phyloP scores from a whole-genome alignment of 2,113 vertebrate species.

The Nothobranchius kuhntae region DNA sequence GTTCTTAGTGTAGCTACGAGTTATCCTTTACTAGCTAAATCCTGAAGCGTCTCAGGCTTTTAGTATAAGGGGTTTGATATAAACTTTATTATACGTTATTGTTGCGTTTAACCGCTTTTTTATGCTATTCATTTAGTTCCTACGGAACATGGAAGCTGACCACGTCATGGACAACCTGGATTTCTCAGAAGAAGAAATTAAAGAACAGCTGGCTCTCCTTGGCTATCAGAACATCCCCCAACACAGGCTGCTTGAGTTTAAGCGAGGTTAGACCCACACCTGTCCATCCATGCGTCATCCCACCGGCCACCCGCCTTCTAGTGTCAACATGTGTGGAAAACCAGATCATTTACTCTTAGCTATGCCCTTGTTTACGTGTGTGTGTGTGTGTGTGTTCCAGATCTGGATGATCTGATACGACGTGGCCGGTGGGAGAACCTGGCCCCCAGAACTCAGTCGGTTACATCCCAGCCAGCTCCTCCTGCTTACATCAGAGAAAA shows the following conservation, averaged over 20 bases:
- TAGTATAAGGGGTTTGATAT: too few species aligned
- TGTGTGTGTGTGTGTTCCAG: slow-evolving; percentile 37
- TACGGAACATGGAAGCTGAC: neutral
- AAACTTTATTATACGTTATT: too few species aligned
- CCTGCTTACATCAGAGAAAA: slow-evolving; percentile 73
- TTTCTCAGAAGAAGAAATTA: slow-evolving; percentile 79
- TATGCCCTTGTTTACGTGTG: neutral
- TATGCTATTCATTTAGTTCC: neutral
- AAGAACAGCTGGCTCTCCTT: slow-evolving; percentile 69
- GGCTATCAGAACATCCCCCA: slow-evolving; percentile 76
- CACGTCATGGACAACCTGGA: slow-evolving; percentile 72
- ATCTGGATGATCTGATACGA: slow-evolving; percentile 74
- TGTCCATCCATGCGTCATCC: too few species aligned
- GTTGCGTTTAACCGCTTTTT: too few species aligned
- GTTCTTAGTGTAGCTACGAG: too few species aligned
- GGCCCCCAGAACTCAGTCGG: neutral
- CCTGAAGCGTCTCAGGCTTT: too few species aligned
- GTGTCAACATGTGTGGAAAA: too few species aligned
- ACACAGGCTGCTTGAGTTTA: slow-evolving; percentile 75
- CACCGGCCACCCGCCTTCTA: too few species aligned
- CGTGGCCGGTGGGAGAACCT: slow-evolving; percentile 59
- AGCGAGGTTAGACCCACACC: slow-evolving; percentile 63
- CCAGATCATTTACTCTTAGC: neutral
- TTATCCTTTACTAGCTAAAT: too few species aligned
- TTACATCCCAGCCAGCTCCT: slow-evolving; percentile 44